phyloP scores from a whole-genome alignment of 2,797 vertebrate species.

The Gymnoscopelus braueri region DNA sequence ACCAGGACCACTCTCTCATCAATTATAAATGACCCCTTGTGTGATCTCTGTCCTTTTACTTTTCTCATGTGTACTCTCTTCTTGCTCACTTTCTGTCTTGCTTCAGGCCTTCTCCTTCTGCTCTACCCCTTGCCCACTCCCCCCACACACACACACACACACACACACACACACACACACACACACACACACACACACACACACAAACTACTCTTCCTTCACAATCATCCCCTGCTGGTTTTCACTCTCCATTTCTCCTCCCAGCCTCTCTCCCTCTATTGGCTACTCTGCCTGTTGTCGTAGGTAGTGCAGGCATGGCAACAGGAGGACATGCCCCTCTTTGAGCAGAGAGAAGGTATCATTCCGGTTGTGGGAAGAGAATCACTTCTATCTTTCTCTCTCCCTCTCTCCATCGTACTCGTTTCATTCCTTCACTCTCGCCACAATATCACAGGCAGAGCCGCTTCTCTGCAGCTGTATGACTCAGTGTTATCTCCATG shows the following conservation, averaged over 20 bases:
- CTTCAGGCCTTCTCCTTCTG: background rate
- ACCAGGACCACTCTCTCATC: constrained; percentile 40
- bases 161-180: too few relatives aligned
- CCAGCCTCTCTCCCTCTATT: background rate
- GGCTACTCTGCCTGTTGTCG: background rate
- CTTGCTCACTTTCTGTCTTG: constrained; percentile 1
- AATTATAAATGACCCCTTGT: constrained; percentile 76
- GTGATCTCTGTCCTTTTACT: constrained; percentile 27
- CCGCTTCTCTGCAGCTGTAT: background rate
- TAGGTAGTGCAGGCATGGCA: constrained; percentile 43
- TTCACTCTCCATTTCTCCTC: background rate
- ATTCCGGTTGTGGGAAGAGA: constrained; percentile 29
- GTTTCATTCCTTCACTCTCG: too few relatives aligned
- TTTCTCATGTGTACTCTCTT: background rate
- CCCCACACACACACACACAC: background rate
- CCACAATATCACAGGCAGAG: too few relatives aligned
- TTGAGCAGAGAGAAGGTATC: constrained; percentile 31
- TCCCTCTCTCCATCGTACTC: background rate
- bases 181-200: too few relatives aligned
- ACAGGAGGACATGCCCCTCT: constrained; percentile 23
- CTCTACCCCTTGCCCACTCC: background rate
- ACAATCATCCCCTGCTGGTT: background rate
- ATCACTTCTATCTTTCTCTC: background rate
- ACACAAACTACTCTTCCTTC: background rate
- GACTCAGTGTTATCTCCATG: background rate